These are phyloP conservation scores for Idris sp. DNA, from an alignment of 1,140 invertebrate genomes.

Conservation along the genomic window DNA sequence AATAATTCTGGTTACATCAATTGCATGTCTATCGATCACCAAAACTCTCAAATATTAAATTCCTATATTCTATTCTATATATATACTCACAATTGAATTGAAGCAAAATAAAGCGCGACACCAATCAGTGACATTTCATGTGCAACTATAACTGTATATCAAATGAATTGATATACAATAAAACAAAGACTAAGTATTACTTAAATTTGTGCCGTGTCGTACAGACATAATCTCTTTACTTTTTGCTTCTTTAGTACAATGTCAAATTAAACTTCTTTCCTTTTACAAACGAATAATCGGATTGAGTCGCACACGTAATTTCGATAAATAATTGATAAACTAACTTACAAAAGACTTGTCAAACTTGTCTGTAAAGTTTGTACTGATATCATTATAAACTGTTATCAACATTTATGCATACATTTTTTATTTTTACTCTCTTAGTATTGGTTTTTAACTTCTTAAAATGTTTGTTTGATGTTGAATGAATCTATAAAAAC, in stretches of 20 bases:
- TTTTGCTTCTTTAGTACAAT: conserved; percentile 26
- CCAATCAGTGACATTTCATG: conserved; percentile 46
- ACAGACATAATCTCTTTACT: conserved; percentile 33
- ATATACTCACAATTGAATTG: no score
- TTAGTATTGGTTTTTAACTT: no score
- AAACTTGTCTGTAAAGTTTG: conserved; percentile 45
- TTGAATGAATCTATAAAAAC: no score
- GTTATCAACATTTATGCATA: conserved; percentile 33
- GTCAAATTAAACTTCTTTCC: conserved; percentile 30
- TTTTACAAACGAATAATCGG: conserved; percentile 38
- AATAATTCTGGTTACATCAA: conserved; percentile 32
- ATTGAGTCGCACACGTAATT: conserved; percentile 28
- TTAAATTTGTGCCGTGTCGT: conserved; percentile 12
- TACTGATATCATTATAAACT: conserved; percentile 21
- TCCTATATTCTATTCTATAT: conserved; percentile 42
- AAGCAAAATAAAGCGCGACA: conserved; percentile 18
- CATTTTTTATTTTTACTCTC: conserved; percentile 1
- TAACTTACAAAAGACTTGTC: conserved; percentile 40
- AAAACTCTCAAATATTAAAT: conserved; percentile 44
- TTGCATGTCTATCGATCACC: conserved; percentile 25
- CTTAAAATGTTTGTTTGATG: no score
- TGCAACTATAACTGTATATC: conserved; percentile 9
- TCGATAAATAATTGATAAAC: conserved; percentile 29
- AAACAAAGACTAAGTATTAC: conserved; percentile 15
- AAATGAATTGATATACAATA: conserved; percentile 43